Percentiles rank a stretch among this genome's conserved stretches.
phyloP scores from a whole-genome alignment of 2,113 vertebrate species.

The Ranitomeya imitator region DNA sequence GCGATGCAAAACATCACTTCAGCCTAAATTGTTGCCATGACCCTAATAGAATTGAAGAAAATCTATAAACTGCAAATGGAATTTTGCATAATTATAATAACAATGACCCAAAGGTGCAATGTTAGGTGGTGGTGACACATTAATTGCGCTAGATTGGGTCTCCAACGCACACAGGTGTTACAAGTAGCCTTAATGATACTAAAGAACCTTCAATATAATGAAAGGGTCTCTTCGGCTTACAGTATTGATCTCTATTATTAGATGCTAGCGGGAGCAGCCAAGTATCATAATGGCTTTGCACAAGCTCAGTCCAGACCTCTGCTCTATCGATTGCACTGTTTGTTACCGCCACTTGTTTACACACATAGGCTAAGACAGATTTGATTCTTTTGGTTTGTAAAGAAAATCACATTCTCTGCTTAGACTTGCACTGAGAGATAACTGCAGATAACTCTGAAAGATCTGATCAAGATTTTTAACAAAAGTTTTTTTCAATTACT shows the following conservation, averaged over 20 bases:
- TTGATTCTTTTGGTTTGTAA: conserved; percentile 2
- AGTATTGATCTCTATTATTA: conserved; percentile 33
- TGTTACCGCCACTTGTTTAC: conserved; percentile 17
- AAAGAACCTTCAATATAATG: neutral
- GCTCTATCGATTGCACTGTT: conserved; percentile 22
- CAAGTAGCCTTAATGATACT: conserved; percentile 3
- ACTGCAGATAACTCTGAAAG: neutral
- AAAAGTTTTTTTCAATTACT: neutral
- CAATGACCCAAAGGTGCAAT: neutral
- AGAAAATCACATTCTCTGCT: neutral
- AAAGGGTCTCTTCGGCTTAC: conserved; percentile 7
- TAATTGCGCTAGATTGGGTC: neutral
- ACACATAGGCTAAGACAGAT: conserved; percentile 4
- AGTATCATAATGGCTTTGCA: conserved; percentile 28
- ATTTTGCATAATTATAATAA: neutral
- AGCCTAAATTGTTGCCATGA: neutral
- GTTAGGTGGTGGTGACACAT: neutral
- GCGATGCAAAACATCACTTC: neutral
- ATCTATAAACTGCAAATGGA: conserved; percentile 8
- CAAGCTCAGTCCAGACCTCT: neutral
- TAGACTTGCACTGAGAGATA: neutral
- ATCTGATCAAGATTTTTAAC: neutral
- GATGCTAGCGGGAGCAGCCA: neutral
- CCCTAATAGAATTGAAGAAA: neutral
- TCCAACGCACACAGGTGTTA: neutral